Conservation (phyloP, 2,113 vertebrate genomes). For the Syngnathus floridae region DNA sequence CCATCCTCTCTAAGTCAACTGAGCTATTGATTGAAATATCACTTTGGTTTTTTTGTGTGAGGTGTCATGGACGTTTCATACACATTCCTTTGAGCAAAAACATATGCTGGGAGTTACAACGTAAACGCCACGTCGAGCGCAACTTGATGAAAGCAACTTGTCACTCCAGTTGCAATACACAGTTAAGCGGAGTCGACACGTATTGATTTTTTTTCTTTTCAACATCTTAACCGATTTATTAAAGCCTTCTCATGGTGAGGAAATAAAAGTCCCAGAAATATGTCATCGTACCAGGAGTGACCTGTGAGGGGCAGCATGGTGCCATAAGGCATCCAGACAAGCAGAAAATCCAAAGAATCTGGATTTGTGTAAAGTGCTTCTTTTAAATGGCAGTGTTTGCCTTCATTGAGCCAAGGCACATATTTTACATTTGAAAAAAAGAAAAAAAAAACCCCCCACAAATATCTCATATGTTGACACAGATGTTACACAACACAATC, state of each 20-base stretch:
- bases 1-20: slow-evolving; percentile 4
- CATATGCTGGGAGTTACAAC: background rate
- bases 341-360: background rate
- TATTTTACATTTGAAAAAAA: background rate
- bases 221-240: background rate
- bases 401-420: no score
- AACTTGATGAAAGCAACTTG: background rate
- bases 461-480: no score
- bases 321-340: background rate
- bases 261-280: background rate
- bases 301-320: background rate
- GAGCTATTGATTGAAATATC: slow-evolving; percentile 7
- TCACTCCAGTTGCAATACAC: background rate
- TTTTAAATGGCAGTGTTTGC: no score
- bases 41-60: background rate
- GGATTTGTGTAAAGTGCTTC: no score
- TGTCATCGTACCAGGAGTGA: background rate
- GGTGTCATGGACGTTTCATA: background rate
- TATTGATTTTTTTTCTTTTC: background rate
- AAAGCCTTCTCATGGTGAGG: background rate
- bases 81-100: background rate
- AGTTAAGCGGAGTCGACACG: background rate
- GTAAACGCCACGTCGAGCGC: background rate
- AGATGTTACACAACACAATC: background rate
- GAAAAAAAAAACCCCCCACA: no score